Evolutionary conservation across 2,888 invertebrate species (phyloP).

Genomic region (Apodemia mormo): DNA sequence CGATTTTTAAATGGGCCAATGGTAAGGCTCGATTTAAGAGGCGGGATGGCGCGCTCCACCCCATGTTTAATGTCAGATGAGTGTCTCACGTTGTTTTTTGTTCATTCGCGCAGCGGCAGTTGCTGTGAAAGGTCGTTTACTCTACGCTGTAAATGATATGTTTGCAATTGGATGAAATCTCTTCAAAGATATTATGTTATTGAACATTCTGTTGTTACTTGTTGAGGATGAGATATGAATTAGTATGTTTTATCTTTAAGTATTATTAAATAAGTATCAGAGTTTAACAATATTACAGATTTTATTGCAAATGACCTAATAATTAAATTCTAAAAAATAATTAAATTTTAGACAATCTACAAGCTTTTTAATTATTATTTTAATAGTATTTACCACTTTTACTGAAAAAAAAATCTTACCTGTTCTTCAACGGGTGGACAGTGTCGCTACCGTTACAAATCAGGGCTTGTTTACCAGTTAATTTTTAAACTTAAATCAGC

Average conservation of each 20-base stretch:
- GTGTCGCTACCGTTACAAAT: too few relatives aligned
- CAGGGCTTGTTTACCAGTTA: too few relatives aligned
- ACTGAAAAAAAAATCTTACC: too few relatives aligned
- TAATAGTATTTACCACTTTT: too few relatives aligned
- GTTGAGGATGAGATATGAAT: neutral
- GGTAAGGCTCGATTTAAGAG: conserved; percentile 60
- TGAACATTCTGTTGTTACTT: neutral
- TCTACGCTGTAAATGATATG: neutral
- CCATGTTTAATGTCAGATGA: conserved; percentile 41
- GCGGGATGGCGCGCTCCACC: conserved; percentile 68
- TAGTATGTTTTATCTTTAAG: neutral
- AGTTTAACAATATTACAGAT: neutral
- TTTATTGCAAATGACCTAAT: too few relatives aligned
- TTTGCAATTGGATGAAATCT: conserved; percentile 4
- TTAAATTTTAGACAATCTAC: too few relatives aligned
- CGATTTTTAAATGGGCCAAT: conserved; percentile 80
- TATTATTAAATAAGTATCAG: neutral
- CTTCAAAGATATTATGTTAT: neutral
- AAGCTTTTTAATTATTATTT: too few relatives aligned
- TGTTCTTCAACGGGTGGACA: too few relatives aligned
- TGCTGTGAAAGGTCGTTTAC: conserved; percentile 49
- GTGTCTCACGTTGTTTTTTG: conserved; percentile 18
- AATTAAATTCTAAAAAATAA: too few relatives aligned
- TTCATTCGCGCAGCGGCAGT: conserved; percentile 56
- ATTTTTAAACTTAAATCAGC: too few relatives aligned